A percentile compares a stretch with the other conserved stretches of the same genome.
Conservation (phyloP, 2,888 invertebrate genomes). For the Drosophila kanekoi region DNA sequence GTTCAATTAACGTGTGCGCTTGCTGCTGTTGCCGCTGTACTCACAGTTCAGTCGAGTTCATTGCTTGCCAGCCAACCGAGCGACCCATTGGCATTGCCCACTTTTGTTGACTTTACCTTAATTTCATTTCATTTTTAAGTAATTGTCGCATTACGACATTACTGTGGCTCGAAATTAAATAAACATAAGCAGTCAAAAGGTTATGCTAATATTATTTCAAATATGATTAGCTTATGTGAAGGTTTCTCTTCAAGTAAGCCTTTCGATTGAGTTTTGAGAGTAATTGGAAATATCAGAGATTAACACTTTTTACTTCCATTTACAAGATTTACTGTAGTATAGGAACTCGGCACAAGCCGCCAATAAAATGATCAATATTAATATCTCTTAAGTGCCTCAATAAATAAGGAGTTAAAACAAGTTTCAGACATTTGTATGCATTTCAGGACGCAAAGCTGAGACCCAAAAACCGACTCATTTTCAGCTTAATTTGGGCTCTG, state of each 20-base stretch:
- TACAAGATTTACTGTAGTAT: no score
- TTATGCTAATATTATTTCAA: neutral
- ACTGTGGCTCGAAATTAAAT: neutral
- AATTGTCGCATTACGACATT: constrained; percentile 13
- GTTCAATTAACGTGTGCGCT: constrained; percentile 68
- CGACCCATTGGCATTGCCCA: constrained; percentile 51
- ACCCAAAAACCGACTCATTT: neutral
- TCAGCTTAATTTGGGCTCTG: neutral
- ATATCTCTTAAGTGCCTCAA: no score
- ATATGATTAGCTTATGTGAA: no score
- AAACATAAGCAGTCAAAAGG: no score
- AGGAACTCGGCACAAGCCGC: no score
- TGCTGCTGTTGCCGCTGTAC: constrained; percentile 19
- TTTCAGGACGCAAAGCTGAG: neutral
- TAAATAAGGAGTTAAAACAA: no score
- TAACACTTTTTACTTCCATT: no score
- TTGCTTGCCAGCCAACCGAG: constrained; percentile 21
- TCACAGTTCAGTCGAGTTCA: constrained; percentile 64
- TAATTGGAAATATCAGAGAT: no score
- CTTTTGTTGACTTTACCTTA: constrained; percentile 15
- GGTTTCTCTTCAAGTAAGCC: no score
- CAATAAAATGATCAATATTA: no score
- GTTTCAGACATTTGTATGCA: neutral
- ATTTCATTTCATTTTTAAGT: constrained; percentile 26
- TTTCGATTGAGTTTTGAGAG: no score